Conservation (phyloP, 2,113 vertebrate species). For the Salvelinus alpinus region DNA sequence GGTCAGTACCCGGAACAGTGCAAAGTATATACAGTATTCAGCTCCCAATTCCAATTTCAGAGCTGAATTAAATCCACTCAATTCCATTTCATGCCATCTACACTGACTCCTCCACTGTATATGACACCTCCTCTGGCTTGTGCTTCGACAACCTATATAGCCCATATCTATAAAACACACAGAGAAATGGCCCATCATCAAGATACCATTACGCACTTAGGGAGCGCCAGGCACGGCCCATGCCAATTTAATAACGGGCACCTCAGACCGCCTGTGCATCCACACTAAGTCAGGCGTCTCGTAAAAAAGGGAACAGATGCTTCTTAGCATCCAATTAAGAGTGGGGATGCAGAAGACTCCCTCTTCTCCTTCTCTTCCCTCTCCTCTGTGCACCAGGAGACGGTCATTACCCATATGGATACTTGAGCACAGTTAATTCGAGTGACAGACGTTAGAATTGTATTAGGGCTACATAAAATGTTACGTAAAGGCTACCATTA, state of each 20-base stretch:
- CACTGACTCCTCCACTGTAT: neutral
- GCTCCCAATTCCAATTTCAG: neutral
- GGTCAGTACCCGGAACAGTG: neutral
- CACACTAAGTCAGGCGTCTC: conserved; percentile 50
- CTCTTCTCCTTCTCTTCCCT: neutral
- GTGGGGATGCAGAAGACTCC: conserved; percentile 46
- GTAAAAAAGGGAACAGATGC: conserved; percentile 70
- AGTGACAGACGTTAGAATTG: conserved; percentile 50
- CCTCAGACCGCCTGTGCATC: conserved; percentile 41
- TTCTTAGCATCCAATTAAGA: conserved; percentile 66
- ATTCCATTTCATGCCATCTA: conserved; percentile 7
- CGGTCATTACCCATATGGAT: conserved; percentile 55
- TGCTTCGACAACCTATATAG: neutral
- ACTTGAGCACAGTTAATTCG: conserved; percentile 56
- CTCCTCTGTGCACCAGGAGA: conserved; percentile 48
- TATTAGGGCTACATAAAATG: conserved; percentile 23
- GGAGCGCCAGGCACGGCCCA: conserved; percentile 19
- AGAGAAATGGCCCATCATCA: conserved; percentile 25
- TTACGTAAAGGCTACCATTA: conserved; percentile 16
- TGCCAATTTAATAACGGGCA: conserved; percentile 33
- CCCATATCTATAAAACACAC: conserved; percentile 5
- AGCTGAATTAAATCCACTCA: conserved; percentile 7
- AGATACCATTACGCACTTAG: conserved; percentile 25
- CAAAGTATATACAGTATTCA: neutral
- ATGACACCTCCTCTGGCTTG: neutral